phyloP scores from a whole-genome alignment of 2,113 vertebrate genomes.

The Otocyon megalotis region DNA sequence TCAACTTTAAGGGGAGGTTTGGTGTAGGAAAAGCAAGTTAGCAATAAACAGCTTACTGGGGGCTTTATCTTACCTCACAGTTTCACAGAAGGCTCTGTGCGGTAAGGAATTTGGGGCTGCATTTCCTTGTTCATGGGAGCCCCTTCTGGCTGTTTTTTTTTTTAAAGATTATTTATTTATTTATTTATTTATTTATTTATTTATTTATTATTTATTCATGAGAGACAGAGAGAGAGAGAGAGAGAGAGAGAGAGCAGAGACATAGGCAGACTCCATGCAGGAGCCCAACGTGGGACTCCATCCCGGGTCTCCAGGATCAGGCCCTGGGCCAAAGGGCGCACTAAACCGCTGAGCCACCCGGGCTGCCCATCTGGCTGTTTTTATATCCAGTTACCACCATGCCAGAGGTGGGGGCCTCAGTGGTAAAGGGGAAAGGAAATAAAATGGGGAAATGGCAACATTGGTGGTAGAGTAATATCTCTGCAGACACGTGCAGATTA shows the following conservation, averaged over 20 bases:
- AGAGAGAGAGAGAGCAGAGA: too few relatives aligned
- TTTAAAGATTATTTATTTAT: too few relatives aligned
- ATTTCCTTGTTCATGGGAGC: background rate
- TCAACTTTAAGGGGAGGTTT: background rate
- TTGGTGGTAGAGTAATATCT: background rate
- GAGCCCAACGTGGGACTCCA: too few relatives aligned
- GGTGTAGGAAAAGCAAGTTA: background rate
- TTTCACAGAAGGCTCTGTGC: background rate
- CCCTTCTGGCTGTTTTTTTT: background rate
- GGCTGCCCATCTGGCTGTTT: background rate
- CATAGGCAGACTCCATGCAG: too few relatives aligned
- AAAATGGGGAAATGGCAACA: background rate
- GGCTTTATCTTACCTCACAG: background rate
- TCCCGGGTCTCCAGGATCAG: too few relatives aligned
- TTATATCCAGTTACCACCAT: background rate
- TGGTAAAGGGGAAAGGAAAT: slow-evolving; percentile 29
- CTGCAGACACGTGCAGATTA: background rate
- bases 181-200: too few relatives aligned
- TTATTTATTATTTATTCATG: too few relatives aligned
- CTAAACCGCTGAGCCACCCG: too few relatives aligned
- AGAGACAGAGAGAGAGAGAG: too few relatives aligned
- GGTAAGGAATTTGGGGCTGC: background rate
- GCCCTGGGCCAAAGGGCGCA: too few relatives aligned
- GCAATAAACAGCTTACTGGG: background rate
- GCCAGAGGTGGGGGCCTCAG: background rate